Evolutionary conservation across 2,797 vertebrate species (phyloP).

Genomic region (Bovichtus variegatus): DNA sequence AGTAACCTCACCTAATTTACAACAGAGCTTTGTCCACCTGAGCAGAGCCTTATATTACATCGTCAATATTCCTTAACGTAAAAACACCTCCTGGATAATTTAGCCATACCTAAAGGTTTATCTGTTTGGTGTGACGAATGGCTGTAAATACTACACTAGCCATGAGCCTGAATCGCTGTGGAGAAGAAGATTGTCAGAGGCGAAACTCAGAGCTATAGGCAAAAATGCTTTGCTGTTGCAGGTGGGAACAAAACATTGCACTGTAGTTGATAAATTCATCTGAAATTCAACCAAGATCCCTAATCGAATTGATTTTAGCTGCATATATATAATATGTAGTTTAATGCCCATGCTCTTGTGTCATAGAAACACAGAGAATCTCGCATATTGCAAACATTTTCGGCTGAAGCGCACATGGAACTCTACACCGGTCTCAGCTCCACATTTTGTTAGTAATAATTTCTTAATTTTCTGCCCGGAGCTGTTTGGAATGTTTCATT

Average conservation of each 20-base stretch:
- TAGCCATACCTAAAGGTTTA: not conserved
- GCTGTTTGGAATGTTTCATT: slow-evolving; percentile 19
- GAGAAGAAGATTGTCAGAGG: not conserved
- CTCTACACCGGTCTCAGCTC: not conserved
- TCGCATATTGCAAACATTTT: not conserved
- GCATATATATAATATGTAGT: not conserved
- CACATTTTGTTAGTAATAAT: not conserved
- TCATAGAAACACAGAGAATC: not conserved
- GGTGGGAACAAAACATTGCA: too few relatives aligned
- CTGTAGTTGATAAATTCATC: not conserved
- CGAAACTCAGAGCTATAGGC: not conserved
- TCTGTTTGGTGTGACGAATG: not conserved
- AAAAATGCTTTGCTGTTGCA: not conserved
- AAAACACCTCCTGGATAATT: not conserved
- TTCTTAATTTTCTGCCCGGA: slow-evolving; percentile 23
- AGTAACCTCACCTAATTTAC: not conserved
- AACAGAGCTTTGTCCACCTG: not conserved
- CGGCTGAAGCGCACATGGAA: not conserved
- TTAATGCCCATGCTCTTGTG: not conserved
- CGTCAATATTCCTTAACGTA: not conserved
- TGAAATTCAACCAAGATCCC: not conserved
- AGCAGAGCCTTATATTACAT: slow-evolving; percentile 2
- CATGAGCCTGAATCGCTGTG: not conserved
- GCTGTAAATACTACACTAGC: slow-evolving; percentile 1
- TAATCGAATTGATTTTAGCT: not conserved